These are phyloP conservation scores for Drosophila mimica DNA, from an alignment of 2,888 invertebrate genomes.

Conservation along the genomic window DNA sequence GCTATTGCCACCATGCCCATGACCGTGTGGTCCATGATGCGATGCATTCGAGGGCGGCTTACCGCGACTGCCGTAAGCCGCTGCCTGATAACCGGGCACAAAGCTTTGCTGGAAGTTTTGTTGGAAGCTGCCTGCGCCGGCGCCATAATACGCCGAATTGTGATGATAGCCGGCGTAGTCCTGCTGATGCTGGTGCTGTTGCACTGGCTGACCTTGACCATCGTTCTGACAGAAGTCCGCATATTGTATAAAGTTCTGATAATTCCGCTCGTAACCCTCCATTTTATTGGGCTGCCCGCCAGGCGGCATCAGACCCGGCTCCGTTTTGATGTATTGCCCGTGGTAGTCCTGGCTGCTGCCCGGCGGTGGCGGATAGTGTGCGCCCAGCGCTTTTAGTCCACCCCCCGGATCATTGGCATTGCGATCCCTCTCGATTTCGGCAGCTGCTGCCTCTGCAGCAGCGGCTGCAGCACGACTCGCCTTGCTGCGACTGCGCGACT, in stretches of 20 bases:
- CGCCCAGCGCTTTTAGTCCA: constrained; percentile 65
- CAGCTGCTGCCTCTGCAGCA: constrained; percentile 71
- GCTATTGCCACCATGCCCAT: constrained; percentile 72
- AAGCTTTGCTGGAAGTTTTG: constrained; percentile 84
- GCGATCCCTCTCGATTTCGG: constrained; percentile 82
- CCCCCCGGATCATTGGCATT: constrained; percentile 82
- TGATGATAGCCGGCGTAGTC: constrained; percentile 80
- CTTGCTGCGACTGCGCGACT: constrained; percentile 79
- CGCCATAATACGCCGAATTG: constrained; percentile 82
- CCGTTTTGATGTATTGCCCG: constrained; percentile 83
- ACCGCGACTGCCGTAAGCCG: constrained; percentile 69
- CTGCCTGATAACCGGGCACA: constrained; percentile 83
- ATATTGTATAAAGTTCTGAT: constrained; percentile 85
- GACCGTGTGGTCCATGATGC: constrained; percentile 56
- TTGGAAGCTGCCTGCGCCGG: constrained; percentile 81
- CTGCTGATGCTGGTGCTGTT: constrained; percentile 76
- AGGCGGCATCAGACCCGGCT: constrained; percentile 82
- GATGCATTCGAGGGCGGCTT: constrained; percentile 46
- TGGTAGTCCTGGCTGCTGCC: constrained; percentile 76
- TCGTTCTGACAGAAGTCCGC: constrained; percentile 85
- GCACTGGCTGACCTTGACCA: constrained; percentile 81
- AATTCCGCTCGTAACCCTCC: constrained; percentile 85
- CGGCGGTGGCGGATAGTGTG: constrained; percentile 72
- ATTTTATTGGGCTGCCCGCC: constrained; percentile 83
- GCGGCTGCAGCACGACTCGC: constrained; percentile 73